Base-by-base conservation (phyloP, 2,797 vertebrate species). In the Sparus aurata region DNA sequence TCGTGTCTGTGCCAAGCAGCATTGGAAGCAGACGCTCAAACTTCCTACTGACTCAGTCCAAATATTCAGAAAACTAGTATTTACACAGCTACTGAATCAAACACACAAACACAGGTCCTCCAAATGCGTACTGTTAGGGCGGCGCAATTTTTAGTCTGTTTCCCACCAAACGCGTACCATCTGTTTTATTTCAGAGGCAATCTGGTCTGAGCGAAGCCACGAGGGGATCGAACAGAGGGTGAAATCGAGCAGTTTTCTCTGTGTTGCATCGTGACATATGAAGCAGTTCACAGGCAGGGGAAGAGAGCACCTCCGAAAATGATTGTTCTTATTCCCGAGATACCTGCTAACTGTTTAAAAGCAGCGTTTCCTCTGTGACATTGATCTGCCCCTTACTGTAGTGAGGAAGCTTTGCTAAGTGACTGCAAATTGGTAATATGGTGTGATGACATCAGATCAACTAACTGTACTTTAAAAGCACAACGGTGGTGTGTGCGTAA, bases 141-240 rank as follows among this genome's bases (percentile, higher is more conserved):
- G 84, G 84, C 4, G 81, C 82, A 80, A 88, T 93, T 94, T 95
- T 93, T 94, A 94, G 91, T 79, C 87, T 80, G 82, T 89, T 94
- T 93, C 91, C 93, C 92, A 90, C 90, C 85, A 86, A 95, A 90
- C 89, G 80, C 80, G 71, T 66, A 93, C 95, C 95, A 95, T 96
- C 95, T 96, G 95, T 93, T 95, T 95, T 90, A 88, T 93, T 92
- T 94, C 92, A 88, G 93, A 91, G 83, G 93, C 95, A 95, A 95
- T 95, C 95, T 96, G 94, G 90, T 95, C 87, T 16, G 74, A 90
- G 89, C 75, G 73, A 75, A 84, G 89, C 91, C 93, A 86, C 90
- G 46, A 84, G 91, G 92, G 95, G 91, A 90, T 83, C 49, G 86
- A 92, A 93, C 90, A 87, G 84, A 86, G 93, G 91, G 93, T 89